These are phyloP conservation scores for Lysandra bellargus DNA, from an alignment of 2,888 invertebrate species.

Conservation along the genomic window DNA sequence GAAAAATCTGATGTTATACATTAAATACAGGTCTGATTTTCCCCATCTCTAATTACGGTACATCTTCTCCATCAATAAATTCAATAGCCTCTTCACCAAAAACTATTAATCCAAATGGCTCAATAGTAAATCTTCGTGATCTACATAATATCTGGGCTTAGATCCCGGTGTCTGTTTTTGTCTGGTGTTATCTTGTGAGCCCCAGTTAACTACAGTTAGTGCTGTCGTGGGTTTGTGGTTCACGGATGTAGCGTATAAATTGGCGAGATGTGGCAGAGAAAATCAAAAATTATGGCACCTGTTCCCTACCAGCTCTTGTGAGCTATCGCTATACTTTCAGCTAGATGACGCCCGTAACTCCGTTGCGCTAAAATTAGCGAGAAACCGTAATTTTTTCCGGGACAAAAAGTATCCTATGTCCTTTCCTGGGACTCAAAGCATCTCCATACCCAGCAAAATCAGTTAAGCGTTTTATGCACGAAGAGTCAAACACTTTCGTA, in stretches of 20 bases:
- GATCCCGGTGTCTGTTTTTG: constrained; percentile 19
- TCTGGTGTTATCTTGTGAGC: constrained; percentile 21
- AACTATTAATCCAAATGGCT: constrained; percentile 34
- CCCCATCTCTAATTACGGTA: background rate
- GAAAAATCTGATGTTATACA: too few species aligned
- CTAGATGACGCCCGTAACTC: too few species aligned
- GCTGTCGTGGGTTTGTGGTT: constrained; percentile 12
- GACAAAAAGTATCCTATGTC: too few species aligned
- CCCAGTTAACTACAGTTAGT: constrained; percentile 15
- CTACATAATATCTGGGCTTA: constrained; percentile 13
- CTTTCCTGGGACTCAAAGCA: too few species aligned
- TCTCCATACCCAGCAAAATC: too few species aligned
- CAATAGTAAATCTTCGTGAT: constrained; percentile 7
- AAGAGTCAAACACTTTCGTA: too few species aligned
- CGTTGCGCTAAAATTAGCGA: too few species aligned
- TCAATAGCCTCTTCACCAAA: background rate
- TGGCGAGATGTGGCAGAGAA: background rate
- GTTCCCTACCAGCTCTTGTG: background rate
- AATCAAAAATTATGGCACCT: background rate
- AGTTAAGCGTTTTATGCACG: too few species aligned
- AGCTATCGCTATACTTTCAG: too few species aligned
- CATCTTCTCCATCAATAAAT: background rate
- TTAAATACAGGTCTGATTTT: background rate
- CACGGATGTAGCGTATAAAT: background rate
- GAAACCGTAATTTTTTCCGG: too few species aligned